Percentiles rank a stretch among this genome's conserved stretches.
Conservation (phyloP, 53 echinoderm and acorn worm genomes). For the Astropecten irregularis region DNA sequence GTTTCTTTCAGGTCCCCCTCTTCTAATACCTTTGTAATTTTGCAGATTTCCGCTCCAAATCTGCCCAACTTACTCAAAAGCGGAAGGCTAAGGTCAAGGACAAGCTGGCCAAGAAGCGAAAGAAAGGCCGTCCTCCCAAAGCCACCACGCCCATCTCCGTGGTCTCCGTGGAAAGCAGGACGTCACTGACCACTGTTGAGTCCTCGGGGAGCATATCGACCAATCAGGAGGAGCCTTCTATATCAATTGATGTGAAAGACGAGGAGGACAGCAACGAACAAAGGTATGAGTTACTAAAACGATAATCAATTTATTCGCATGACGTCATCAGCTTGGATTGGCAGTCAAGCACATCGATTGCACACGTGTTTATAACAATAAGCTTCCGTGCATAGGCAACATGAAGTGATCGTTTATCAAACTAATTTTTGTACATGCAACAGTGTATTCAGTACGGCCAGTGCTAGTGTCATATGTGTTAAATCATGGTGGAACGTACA, state of each 20-base stretch:
- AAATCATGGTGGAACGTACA: too few relatives aligned
- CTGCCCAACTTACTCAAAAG: slow-evolving; percentile 32
- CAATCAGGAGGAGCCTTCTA: slow-evolving; percentile 51
- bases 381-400: too few relatives aligned
- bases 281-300: not conserved
- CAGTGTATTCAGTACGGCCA: too few relatives aligned
- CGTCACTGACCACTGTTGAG: slow-evolving; percentile 32
- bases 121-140: slow-evolving; percentile 48
- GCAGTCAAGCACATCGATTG: too few relatives aligned
- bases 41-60: not conserved
- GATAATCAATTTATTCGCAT: too few relatives aligned
- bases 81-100: slow-evolving; percentile 57
- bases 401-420: too few relatives aligned
- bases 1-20: too few relatives aligned
- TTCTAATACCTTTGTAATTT: too few relatives aligned
- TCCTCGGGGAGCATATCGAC: slow-evolving; percentile 26
- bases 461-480: too few relatives aligned
- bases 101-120: slow-evolving; percentile 62
- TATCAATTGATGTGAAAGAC: slow-evolving; percentile 25
- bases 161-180: slow-evolving; percentile 11
- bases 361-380: too few relatives aligned
- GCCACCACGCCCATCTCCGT: slow-evolving; percentile 33
- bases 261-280: not conserved
- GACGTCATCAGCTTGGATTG: too few relatives aligned
- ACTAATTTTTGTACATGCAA: too few relatives aligned